Evolutionary conservation across 2,113 vertebrate species (phyloP).

Genomic region (Clinocottus analis): DNA sequence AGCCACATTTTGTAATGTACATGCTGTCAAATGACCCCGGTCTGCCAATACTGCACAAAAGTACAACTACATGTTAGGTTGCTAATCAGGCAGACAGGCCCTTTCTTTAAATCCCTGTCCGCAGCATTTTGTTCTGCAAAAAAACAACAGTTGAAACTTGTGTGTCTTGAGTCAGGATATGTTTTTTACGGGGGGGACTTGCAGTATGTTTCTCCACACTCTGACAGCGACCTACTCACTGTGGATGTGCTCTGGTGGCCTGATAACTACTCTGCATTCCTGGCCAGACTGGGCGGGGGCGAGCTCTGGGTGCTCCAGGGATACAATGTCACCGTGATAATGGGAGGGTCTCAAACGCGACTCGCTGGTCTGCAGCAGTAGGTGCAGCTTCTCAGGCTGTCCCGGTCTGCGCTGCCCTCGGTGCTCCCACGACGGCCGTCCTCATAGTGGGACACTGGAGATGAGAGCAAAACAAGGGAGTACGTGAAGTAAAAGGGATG

Average conservation of each 20-base stretch:
- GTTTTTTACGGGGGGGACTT: constrained; percentile 27
- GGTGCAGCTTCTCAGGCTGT: constrained; percentile 84
- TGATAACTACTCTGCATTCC: constrained; percentile 78
- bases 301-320: constrained; percentile 62
- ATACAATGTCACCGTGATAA: constrained; percentile 51
- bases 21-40: not conserved
- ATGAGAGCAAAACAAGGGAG: constrained; percentile 13
- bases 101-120: constrained; percentile 14
- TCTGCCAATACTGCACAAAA: constrained; percentile 14
- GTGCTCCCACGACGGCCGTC: constrained; percentile 81
- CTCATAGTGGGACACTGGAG: constrained; percentile 81
- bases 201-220: constrained; percentile 21
- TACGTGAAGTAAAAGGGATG: not conserved
- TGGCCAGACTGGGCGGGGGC: constrained; percentile 79
- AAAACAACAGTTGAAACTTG: not conserved
- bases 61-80: constrained; percentile 22
- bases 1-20: constrained; percentile 13
- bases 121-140: constrained; percentile 22
- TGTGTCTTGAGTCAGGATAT: constrained; percentile 16
- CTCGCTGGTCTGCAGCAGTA: constrained; percentile 87
- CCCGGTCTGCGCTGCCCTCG: constrained; percentile 79
- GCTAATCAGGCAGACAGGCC: constrained; percentile 33
- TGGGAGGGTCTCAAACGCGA: constrained; percentile 77
- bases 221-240: constrained; percentile 40
- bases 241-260: constrained; percentile 60